phyloP scores from a whole-genome alignment of 2,797 vertebrate genomes.

The Momotus momota region DNA sequence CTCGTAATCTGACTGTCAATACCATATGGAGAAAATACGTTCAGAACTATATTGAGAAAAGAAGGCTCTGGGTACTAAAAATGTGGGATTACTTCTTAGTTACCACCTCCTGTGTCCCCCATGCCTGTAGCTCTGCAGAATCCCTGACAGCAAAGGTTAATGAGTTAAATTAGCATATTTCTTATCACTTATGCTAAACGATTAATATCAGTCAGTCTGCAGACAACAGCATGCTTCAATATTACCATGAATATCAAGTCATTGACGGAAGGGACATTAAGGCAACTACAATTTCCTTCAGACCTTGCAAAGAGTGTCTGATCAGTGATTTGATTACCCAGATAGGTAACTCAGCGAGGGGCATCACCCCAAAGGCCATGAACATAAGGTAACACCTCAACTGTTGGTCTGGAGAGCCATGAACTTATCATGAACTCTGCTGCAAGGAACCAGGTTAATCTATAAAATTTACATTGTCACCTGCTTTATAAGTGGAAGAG shows the following conservation, averaged over 20 bases:
- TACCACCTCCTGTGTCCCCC: not conserved
- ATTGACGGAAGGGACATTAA: not conserved
- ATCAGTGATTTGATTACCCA: not conserved
- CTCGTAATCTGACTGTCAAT: not conserved
- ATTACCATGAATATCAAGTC: too few relatives aligned
- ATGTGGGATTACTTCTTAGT: not conserved
- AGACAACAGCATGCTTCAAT: not conserved
- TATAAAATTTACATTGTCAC: not conserved
- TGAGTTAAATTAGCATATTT: not conserved
- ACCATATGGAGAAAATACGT: not conserved
- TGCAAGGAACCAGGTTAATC: not conserved
- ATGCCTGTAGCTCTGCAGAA: not conserved
- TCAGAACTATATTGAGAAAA: not conserved
- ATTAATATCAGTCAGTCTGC: not conserved
- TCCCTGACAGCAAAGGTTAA: not conserved
- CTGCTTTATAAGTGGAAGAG: not conserved
- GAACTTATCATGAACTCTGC: not conserved
- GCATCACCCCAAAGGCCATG: not conserved
- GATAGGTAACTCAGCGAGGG: not conserved
- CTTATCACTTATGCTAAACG: not conserved
- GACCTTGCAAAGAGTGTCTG: not conserved
- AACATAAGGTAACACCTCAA: not conserved
- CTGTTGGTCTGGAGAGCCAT: not conserved
- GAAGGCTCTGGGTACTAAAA: not conserved
- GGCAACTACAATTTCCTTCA: not conserved